Evolutionary conservation across 2,797 vertebrate species (phyloP).

Genomic region (Epinephelus malabaricus): DNA sequence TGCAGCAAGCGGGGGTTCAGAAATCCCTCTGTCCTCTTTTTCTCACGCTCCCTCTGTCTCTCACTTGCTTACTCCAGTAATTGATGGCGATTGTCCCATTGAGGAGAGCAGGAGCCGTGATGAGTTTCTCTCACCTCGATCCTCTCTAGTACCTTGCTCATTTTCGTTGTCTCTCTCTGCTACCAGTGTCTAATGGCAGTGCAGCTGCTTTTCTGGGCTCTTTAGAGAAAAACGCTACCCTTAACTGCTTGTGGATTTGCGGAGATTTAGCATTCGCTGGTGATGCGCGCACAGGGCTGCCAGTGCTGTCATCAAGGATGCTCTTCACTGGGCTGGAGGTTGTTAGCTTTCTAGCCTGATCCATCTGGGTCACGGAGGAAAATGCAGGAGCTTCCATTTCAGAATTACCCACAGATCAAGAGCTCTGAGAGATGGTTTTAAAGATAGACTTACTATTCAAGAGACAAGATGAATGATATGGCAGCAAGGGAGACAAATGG

Average conservation of each 20-base stretch:
- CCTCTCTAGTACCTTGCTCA: slow-evolving; percentile 49
- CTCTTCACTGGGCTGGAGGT: slow-evolving; percentile 5
- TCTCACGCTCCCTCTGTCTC: slow-evolving; percentile 37
- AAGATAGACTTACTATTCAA: slow-evolving; percentile 45
- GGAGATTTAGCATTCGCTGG: slow-evolving; percentile 24
- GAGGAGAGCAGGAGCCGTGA: slow-evolving; percentile 26
- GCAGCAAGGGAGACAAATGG: slow-evolving; percentile 22
- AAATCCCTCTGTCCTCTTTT: slow-evolving; percentile 41
- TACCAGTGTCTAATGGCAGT: slow-evolving; percentile 15
- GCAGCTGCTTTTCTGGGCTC: neutral
- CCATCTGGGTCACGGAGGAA: slow-evolving; percentile 35
- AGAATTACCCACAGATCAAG: slow-evolving; percentile 39
- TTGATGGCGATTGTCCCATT: slow-evolving; percentile 53
- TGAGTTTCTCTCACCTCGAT: slow-evolving; percentile 50
- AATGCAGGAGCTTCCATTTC: slow-evolving; percentile 10
- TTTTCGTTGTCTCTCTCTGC: slow-evolving; percentile 29
- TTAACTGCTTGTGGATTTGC: slow-evolving; percentile 45
- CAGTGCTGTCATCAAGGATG: slow-evolving; percentile 2
- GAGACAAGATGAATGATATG: slow-evolving; percentile 22
- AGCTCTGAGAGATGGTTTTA: slow-evolving; percentile 36
- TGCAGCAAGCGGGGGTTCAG: slow-evolving; percentile 14
- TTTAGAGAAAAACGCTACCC: neutral
- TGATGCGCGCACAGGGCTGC: neutral
- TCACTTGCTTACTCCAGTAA: slow-evolving; percentile 47
- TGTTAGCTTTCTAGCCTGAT: slow-evolving; percentile 38